Conservation (phyloP, 2,888 invertebrate genomes). For the Chloromyia formosa region DNA sequence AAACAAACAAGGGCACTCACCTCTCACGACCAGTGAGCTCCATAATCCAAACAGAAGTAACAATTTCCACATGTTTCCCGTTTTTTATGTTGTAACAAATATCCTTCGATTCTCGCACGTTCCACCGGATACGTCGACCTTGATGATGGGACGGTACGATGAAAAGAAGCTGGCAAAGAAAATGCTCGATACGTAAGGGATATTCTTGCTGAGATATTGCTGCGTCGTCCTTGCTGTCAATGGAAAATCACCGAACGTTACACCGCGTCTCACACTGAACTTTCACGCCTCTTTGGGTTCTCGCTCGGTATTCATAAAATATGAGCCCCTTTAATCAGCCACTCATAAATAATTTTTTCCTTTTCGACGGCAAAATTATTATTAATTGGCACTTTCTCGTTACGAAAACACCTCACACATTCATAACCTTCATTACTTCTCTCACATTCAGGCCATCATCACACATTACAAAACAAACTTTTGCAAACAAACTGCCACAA, state of each 20-base stretch:
- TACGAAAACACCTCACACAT: not conserved
- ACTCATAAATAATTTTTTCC: no score
- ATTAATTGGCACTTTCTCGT: conserved; percentile 30
- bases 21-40: conserved; percentile 24
- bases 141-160: no score
- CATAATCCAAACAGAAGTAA: conserved; percentile 37
- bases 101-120: not conserved
- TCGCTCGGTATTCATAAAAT: no score
- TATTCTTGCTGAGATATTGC: not conserved
- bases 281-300: no score
- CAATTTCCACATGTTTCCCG: conserved; percentile 27
- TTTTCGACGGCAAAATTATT: not conserved
- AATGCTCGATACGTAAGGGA: not conserved
- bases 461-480: no score
- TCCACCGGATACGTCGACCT: not conserved
- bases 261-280: not conserved
- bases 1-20: conserved; percentile 23
- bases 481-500: no score
- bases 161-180: no score
- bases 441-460: no score
- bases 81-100: no score
- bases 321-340: no score
- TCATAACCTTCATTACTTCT: not conserved
- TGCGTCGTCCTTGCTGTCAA: not conserved
- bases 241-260: not conserved